Evolutionary conservation across 2,888 invertebrate genomes (phyloP).

Genomic region (Carterocephalus palaemon): DNA sequence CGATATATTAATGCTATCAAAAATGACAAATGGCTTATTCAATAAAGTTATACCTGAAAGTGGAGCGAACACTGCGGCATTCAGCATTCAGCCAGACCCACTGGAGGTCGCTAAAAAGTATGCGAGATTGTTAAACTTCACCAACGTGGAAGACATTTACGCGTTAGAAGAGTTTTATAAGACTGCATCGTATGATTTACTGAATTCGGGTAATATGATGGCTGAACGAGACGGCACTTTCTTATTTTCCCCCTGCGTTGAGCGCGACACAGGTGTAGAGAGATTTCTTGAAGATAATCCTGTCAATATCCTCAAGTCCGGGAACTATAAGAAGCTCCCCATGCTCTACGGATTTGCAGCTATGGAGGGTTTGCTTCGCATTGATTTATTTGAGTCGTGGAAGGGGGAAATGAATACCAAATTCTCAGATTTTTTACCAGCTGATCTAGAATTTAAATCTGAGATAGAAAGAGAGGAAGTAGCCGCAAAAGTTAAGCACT

Average conservation of each 20-base stretch:
- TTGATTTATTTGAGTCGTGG: too few species aligned
- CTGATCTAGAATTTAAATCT: too few species aligned
- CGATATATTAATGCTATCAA: conserved; percentile 46
- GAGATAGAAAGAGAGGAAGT: too few species aligned
- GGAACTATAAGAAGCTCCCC: conserved; percentile 41
- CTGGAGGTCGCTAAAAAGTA: conserved; percentile 33
- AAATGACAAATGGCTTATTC: conserved; percentile 42
- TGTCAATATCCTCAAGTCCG: conserved; percentile 39
- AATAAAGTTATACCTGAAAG: conserved; percentile 47
- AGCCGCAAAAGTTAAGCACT: too few species aligned
- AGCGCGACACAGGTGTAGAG: conserved; percentile 39
- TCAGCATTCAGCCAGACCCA: conserved; percentile 46
- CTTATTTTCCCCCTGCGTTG: conserved; percentile 43
- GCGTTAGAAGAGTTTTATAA: conserved; percentile 44
- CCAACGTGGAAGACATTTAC: conserved; percentile 40
- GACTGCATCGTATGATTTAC: conserved; percentile 36
- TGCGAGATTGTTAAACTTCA: conserved; percentile 41
- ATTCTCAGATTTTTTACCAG: too few species aligned
- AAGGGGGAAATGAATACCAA: too few species aligned
- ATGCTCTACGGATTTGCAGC: conserved; percentile 44
- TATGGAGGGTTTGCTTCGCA: conserved; percentile 39
- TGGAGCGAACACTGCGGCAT: conserved; percentile 39
- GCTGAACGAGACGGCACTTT: conserved; percentile 34
- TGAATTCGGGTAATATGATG: conserved; percentile 32
- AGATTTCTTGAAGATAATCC: conserved; percentile 45